Evolutionary conservation across 2,888 invertebrate species (phyloP), one percentile per base, ranked within the genome.

Genomic region (Acrobeloides nanus): DNA sequence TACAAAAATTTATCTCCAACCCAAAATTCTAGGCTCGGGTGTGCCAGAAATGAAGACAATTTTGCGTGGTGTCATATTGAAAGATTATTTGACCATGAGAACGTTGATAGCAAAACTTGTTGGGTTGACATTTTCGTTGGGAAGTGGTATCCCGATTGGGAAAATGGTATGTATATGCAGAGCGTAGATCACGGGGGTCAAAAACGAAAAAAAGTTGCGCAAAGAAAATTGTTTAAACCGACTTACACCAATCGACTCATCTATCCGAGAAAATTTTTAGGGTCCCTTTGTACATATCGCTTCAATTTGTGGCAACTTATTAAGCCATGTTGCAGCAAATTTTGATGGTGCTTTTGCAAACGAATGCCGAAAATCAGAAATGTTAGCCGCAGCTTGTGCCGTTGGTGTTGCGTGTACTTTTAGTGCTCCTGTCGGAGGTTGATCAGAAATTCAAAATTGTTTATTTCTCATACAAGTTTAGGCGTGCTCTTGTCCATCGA

Each of bases 221-320:
- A n/a, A n/a, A n/a, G n/a, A n/a, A n/a, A n/a, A n/a, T n/a, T n/a
- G n/a, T n/a, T n/a, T n/a, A 8, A 40, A 10, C 41, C 8, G 17
- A 32, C 15, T 8, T 8, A 10, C 8, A 18, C 2, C 23, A 23
- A 29, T 15, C 8, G 8, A 15, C 27, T 17, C 31, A 18, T 2
- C 26, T 18, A 33, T 29, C 23, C 18, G 40, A 26, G 12, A n/a
- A 48, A 39, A 29, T 15, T 64, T 72, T 26, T 65, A 79, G 79
- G 95, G 95, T 77, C 95, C 95, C 12, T 93, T 95, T 76, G 93
- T 95, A 48, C 95, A 97, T 79, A 89, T 97, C 68, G 90, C 93
- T 62, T 89, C 90, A 70, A 90, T 93, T 76, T 87, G 89, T 53
- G 93, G 93, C 1, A 85, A 88, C 15, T 81, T 93, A 42, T 81